Conservation (phyloP, 1,140 invertebrate genomes). For the Paramacrobiotus metropolitanus region DNA sequence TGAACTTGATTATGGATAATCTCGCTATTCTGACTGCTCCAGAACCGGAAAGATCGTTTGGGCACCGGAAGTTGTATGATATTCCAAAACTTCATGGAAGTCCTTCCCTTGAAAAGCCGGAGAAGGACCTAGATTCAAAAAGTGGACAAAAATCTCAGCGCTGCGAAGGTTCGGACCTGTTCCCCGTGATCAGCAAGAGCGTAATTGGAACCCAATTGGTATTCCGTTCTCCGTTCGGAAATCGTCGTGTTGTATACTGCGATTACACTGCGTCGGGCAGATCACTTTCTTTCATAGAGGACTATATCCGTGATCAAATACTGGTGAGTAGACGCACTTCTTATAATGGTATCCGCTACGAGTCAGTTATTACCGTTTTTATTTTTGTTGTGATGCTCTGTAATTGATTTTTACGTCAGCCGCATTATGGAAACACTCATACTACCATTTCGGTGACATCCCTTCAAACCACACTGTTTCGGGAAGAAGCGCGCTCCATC, state of each 20-base stretch:
- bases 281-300: constrained; percentile 59
- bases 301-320: constrained; percentile 54
- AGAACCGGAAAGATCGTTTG: no score
- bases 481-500: constrained; percentile 50
- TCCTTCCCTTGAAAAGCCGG: constrained; percentile 9
- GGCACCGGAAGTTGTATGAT: constrained; percentile 27
- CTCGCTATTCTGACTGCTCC: no score
- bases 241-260: constrained; percentile 56
- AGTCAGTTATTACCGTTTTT: background rate
- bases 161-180: constrained; percentile 38
- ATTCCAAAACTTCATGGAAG: constrained; percentile 21
- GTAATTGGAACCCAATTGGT: constrained; percentile 48
- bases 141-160: constrained; percentile 24
- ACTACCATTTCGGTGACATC: constrained; percentile 60
- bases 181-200: constrained; percentile 51
- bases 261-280: constrained; percentile 58
- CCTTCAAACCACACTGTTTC: constrained; percentile 59
- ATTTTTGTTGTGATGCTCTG: background rate
- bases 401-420: constrained; percentile 16
- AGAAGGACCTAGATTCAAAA: background rate
- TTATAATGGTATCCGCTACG: background rate
- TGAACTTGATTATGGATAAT: no score
- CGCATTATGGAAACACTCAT: constrained; percentile 59
- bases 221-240: constrained; percentile 52
- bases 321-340: constrained; percentile 19